Evolutionary conservation across 2,113 vertebrate genomes (phyloP).

Genomic region (Procavia capensis): DNA sequence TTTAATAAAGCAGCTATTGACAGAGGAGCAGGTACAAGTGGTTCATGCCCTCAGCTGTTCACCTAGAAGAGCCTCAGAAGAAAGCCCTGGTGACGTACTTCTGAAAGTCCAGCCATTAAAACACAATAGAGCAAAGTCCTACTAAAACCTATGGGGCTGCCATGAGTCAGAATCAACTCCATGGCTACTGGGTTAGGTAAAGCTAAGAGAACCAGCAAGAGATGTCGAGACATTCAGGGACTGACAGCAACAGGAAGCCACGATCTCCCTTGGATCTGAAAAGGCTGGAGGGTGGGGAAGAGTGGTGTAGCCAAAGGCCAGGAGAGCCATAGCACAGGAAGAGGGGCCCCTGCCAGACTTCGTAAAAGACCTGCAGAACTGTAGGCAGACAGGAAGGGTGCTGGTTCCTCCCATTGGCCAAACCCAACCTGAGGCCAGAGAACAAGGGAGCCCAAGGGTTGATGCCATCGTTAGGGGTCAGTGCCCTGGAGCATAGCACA

Average conservation of each 20-base stretch:
- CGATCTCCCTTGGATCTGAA: background rate
- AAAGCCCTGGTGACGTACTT: too few species aligned
- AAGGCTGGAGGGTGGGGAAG: accelerated
- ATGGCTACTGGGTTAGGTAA: background rate
- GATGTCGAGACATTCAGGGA: background rate
- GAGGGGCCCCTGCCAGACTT: background rate
- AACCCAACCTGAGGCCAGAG: background rate
- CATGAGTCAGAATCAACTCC: too few species aligned
- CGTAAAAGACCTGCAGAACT: background rate
- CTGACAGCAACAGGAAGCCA: background rate
- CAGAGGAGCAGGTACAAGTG: too few species aligned
- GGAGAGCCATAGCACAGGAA: background rate
- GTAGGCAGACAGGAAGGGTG: accelerated
- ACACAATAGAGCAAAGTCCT: too few species aligned
- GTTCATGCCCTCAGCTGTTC: too few species aligned
- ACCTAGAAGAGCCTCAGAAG: too few species aligned
- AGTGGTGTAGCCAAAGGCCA: background rate
- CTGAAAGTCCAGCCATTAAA: too few species aligned
- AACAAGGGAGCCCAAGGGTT: background rate
- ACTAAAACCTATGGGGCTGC: too few species aligned
- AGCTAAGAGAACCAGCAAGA: background rate
- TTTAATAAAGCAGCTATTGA: background rate
- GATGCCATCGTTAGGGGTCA: too few species aligned
- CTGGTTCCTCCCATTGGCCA: background rate
- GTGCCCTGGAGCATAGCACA: background rate